Evolutionary conservation across 2,888 invertebrate genomes (phyloP).

Genomic region (Drosophila macrospina): DNA sequence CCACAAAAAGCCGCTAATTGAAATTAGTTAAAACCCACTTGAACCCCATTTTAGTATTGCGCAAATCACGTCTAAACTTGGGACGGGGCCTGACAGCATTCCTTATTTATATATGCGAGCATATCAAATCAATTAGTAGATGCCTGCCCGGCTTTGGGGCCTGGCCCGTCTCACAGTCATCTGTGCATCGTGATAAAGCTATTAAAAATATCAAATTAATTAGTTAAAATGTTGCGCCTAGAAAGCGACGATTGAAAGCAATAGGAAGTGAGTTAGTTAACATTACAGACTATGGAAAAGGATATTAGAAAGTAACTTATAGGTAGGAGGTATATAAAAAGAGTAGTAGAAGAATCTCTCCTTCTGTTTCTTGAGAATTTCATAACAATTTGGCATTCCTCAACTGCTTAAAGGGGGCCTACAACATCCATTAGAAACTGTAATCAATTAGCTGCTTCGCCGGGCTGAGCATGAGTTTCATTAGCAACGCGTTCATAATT

Average conservation of each 20-base stretch:
- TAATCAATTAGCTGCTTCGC: conserved; percentile 62
- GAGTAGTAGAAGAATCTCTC: background rate
- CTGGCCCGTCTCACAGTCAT: conserved; percentile 26
- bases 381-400: background rate
- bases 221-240: conserved; percentile 7
- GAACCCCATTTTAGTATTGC: conserved; percentile 76
- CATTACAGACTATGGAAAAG: background rate
- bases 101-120: conserved; percentile 13
- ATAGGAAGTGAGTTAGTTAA: background rate
- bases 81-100: conserved; percentile 60
- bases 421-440: conserved; percentile 28
- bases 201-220: conserved; percentile 35
- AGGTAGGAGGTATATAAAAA: too few species aligned
- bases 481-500: conserved; percentile 76
- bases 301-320: background rate
- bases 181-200: conserved; percentile 37
- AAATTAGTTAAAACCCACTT: conserved; percentile 81
- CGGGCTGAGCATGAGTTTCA: conserved; percentile 61
- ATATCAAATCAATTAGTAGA: conserved; percentile 48
- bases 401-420: conserved; percentile 20
- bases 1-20: conserved; percentile 72
- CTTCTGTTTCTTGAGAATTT: background rate
- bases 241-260: conserved; percentile 6
- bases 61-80: conserved; percentile 67
- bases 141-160: conserved; percentile 13